Conservation (phyloP, 2,113 vertebrate species). For the Ptychochromis oligacanthus region DNA sequence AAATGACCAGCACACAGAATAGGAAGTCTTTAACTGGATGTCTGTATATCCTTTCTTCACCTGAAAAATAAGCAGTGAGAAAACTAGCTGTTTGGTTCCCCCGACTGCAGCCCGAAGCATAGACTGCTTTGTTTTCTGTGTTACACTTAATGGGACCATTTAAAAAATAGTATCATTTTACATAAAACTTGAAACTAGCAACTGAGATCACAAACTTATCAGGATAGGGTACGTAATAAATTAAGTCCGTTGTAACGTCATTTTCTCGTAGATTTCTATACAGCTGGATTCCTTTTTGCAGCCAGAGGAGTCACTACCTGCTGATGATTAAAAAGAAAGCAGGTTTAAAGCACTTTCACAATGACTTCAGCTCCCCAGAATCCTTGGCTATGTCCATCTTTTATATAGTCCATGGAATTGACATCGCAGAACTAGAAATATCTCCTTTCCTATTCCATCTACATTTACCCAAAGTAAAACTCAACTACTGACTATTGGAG, state of each 20-base stretch:
- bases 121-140: rapidly evolving
- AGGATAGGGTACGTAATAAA: too few relatives aligned
- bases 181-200: too few relatives aligned
- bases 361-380: neutral
- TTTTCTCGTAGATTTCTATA: too few relatives aligned
- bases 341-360: neutral
- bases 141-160: neutral
- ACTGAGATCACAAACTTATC: too few relatives aligned
- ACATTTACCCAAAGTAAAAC: neutral
- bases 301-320: neutral
- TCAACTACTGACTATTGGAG: neutral
- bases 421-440: neutral
- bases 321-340: neutral
- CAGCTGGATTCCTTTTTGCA: neutral
- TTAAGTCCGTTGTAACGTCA: too few relatives aligned
- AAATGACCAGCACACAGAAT: neutral
- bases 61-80: neutral
- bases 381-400: neutral
- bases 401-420: neutral
- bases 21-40: neutral
- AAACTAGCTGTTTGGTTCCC: too few relatives aligned
- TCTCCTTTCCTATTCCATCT: neutral
- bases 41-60: neutral
- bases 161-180: neutral
- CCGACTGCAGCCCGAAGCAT: too few relatives aligned